Conservation (phyloP, 1,140 invertebrate species). For the Caenorhabditis tropicalis region DNA sequence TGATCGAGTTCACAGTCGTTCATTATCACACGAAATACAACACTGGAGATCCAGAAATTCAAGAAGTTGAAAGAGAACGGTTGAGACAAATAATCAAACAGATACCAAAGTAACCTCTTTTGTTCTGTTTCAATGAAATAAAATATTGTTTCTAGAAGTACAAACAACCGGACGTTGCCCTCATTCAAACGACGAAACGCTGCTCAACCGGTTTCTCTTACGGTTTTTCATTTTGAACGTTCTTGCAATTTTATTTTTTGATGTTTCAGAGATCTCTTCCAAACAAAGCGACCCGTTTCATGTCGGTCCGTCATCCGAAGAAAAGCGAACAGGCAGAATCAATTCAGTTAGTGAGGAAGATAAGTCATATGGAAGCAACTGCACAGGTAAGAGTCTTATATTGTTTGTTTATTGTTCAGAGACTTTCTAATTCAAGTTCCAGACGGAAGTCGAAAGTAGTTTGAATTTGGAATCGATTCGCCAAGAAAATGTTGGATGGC, state of each 20-base stretch:
- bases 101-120: slow-evolving; percentile 50
- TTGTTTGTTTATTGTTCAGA: no score
- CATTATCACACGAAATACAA: slow-evolving; percentile 61
- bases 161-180: neutral
- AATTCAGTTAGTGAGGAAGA: slow-evolving; percentile 26
- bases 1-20: slow-evolving; percentile 59
- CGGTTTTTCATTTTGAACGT: neutral
- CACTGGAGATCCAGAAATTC: slow-evolving; percentile 54
- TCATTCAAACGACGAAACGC: neutral
- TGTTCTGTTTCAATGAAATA: neutral
- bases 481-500: slow-evolving; percentile 56
- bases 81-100: slow-evolving; percentile 53
- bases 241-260: neutral
- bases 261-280: neutral
- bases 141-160: neutral
- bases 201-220: neutral
- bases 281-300: neutral
- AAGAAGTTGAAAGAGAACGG: slow-evolving; percentile 52
- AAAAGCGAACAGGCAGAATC: neutral
- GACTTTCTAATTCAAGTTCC: no score
- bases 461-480: slow-evolving; percentile 49
- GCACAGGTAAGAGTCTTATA: no score
- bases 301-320: neutral
- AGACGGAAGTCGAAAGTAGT: neutral
- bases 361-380: slow-evolving; percentile 15